Base-by-base conservation (phyloP, 2,888 invertebrate genomes). In the Pyrochroa serraticornis region DNA sequence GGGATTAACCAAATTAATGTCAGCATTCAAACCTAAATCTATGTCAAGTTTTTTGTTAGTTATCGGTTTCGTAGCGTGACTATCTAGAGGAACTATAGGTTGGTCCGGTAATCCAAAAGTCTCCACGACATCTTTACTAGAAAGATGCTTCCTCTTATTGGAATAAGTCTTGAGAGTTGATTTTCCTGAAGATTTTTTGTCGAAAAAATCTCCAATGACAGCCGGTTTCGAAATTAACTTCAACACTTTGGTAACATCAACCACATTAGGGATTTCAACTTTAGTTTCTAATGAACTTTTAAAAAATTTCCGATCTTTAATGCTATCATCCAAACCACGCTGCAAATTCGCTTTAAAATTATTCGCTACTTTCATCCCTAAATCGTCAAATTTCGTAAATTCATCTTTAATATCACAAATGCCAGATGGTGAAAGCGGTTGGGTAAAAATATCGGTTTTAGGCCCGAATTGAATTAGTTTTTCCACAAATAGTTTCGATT, bases 101-200 rank as follows among this genome's bases (percentile, higher is more conserved):
- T 68, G 67, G 65, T 76, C 76, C 7, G 75, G 75, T 45, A 76
- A 62, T 36, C 67, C 73, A 58, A 75, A 75, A 64, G 71, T 75
- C 65, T 76, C 76, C 35, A 71, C 62, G 1, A 67, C 48, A 30
- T 54, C 68, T n/a, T 60, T 49, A 1, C 44, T 39, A 13, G 42
- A 32, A 10, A 55, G 54, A 32, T 42, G 62, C 60, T 70, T 75
- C 35, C 70, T 56, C 59, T 68, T 71, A 57, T 75, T 76, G 3
- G 62, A 62, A 44, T 76, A 76, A 0, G 75, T 75, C 65, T 73
- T 75, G 14, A 75, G 51, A 5, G 55, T 38, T 9, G 61, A 57
- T 33, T 64, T 63, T 45, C 44, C 9, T 22, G 13, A 36, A 22
- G 55, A 36, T 51, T 68, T 66, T 31, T 65, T 39, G 44, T 68